These are phyloP conservation scores for Hippolais icterina DNA, from an alignment of 2,113 vertebrate species.

Conservation along the genomic window DNA sequence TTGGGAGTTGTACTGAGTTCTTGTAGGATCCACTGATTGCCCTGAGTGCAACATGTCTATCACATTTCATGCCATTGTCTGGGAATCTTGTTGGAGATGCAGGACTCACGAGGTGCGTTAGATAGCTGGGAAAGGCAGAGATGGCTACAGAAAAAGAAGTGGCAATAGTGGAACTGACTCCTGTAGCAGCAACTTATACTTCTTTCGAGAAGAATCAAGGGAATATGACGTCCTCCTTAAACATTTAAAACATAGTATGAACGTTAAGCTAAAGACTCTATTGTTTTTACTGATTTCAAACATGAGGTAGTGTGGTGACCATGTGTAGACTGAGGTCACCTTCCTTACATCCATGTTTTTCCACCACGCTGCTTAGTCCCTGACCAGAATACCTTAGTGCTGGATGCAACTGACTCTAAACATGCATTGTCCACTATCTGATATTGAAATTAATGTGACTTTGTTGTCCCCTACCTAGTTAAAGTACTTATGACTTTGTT, in stretches of 20 bases:
- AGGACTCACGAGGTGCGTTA: not conserved
- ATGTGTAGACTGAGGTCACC: not conserved
- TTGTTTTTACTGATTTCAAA: not conserved
- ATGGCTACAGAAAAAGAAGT: not conserved
- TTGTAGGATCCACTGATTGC: not conserved
- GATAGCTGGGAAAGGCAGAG: not conserved
- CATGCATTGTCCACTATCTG: not conserved
- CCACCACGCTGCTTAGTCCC: not conserved
- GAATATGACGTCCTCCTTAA: not conserved
- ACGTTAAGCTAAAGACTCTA: not conserved
- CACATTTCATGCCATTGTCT: not conserved
- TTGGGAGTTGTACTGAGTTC: not conserved
- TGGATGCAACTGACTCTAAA: not conserved
- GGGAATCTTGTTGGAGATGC: not conserved
- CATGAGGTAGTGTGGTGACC: rapidly evolving
- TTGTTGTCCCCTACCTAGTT: not conserved
- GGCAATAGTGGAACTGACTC: not conserved
- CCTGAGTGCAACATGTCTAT: not conserved
- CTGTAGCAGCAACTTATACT: not conserved
- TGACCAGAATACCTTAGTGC: not conserved
- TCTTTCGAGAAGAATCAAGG: not conserved
- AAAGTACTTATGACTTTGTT: not conserved
- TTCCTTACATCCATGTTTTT: not conserved
- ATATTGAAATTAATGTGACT: not conserved
- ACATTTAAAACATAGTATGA: not conserved